Evolutionary conservation across 2,888 invertebrate genomes (phyloP), one percentile per base, ranked within the genome.

Genomic region (Zelleria hepariella): DNA sequence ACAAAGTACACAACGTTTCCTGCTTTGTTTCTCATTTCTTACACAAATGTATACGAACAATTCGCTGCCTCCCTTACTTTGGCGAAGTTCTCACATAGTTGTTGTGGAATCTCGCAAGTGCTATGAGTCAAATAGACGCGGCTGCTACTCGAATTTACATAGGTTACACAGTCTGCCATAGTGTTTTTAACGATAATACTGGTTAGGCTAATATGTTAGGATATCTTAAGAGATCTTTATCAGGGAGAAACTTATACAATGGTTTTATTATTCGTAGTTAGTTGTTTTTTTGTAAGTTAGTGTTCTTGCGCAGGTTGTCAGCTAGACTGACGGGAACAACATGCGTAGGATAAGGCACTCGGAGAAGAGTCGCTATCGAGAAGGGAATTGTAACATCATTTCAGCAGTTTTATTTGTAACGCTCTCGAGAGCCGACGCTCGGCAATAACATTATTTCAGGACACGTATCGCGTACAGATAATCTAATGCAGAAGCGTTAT

Each of bases 401-500:
- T 77, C 70, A 77, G 73, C 72, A 72, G 71, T 80, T 77, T 76
- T 71, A 75, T 73, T n/a, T 68, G 72, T 66, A 74, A 70, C 69
- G 73, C 73, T 74, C 70, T 66, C 65, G 59, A 62, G 68, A 67
- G 67, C 66, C 67, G 71, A 70, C 73, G 70, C 66, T 64, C 66
- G 60, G 75, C 77, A 68, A 79, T 82, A 77, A 82, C 75, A 86
- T 86, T 86, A 86, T 87, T 85, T 80, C 86, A 77, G 78, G 67
- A 78, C 85, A 86, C 86, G 85, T 84, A 83, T 83, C 78, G 71
- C 74, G 66, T 72, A 71, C 74, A 78, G 80, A 83, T 86, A 85
- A 86, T 83, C 80, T 80, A 80, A 84, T 81, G 77, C 81, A 82
- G 75, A 74, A 75, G 77, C 78, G 78, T 77, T 83, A 79, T 80